Evolutionary conservation across 2,797 vertebrate genomes (phyloP).

Genomic region (Linurgus olivaceus): DNA sequence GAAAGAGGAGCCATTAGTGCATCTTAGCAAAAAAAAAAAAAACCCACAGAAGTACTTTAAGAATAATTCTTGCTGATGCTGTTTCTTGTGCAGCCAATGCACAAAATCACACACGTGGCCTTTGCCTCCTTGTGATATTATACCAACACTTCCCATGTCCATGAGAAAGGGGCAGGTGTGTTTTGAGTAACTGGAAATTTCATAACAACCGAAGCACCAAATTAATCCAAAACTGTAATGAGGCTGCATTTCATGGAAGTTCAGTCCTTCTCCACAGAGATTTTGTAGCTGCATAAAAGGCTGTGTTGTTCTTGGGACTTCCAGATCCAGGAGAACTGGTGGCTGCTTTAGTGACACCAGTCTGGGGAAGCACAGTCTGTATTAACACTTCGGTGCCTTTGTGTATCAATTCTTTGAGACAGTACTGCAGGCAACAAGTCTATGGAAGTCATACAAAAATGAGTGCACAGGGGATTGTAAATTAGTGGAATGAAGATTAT

Average conservation of each 20-base stretch:
- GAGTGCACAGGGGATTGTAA: neutral
- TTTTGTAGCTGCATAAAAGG: neutral
- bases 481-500: neutral
- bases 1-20: constrained; percentile 1
- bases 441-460: neutral
- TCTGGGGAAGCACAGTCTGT: neutral
- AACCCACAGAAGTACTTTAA: neutral
- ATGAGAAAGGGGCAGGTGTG: neutral
- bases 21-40: neutral
- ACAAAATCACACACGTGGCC: neutral
- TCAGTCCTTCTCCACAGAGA: neutral
- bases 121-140: neutral
- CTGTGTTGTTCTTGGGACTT: neutral
- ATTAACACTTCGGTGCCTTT: neutral
- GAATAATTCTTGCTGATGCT: neutral
- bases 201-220: neutral
- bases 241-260: neutral
- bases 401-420: neutral
- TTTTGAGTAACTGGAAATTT: neutral
- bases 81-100: neutral
- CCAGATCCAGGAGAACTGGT: neutral
- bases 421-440: neutral
- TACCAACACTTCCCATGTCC: neutral
- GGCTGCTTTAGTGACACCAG: neutral
- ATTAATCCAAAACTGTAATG: neutral